Base-by-base conservation (phyloP, 2,797 vertebrate genomes). In the Adrianichthys oophorus region DNA sequence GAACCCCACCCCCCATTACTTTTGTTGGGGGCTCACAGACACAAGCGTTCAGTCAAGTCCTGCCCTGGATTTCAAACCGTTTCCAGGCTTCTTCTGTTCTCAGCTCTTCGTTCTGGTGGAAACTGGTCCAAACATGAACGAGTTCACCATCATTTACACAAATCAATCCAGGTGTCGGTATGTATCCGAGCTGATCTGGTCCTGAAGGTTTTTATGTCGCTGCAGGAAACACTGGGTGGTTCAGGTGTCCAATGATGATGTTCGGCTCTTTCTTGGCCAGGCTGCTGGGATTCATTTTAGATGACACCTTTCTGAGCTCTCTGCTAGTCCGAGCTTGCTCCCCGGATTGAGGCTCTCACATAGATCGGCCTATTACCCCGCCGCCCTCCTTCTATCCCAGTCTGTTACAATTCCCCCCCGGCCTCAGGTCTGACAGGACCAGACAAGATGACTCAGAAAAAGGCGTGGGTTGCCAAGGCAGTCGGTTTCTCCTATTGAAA, bases 261-360 rank as follows among this genome's bases (percentile, higher is more conserved):
- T 44, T 65, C 19, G 52, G 41, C 67, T 48, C 53, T 41, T 48
- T 59, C 56, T 46, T 41, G 21, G 62, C 57, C 51, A 68, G 52
- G 46, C 21, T 43, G 45, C 56, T 55, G 51, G 72, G 56, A 72
- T 54, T 60, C 21, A 41, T 56, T 59, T 74, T 54, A 69, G 45
- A 58, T 68, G 16, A 46, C 15, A 21, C 24, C 59, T 49, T 68
- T 82, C 79, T 62, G 74, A 7, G 49, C 59, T 57, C 42, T 6
- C 0, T 65, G 71, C 83, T 71, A 85, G 90, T 89, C 77, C 74
- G 74, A 89, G 79, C 90, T 82, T 85, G 89, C 78, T 80, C 44
- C 6, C 43, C 49, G 56, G 59, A 65, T 78, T 60, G 7, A 63
- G 52, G 49, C 75, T 70, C 42, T 56, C 47, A 69, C 58, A 59